Percentiles rank a stretch among this genome's conserved stretches.
These are phyloP conservation scores for Calonectris borealis DNA, from an alignment of 2,113 vertebrate species.

Conservation along the genomic window DNA sequence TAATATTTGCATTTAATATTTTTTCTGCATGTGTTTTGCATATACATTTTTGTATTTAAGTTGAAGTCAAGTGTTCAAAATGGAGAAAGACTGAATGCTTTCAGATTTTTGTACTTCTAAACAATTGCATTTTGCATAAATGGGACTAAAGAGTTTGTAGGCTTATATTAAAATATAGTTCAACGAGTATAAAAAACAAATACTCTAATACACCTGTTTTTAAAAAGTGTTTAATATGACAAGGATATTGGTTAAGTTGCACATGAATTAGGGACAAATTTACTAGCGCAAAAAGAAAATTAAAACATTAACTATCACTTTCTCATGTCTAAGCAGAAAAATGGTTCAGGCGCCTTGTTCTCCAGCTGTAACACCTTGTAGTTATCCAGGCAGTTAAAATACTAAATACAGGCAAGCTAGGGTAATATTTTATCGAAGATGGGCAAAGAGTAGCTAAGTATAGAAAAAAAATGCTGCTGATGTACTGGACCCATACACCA, in stretches of 20 bases:
- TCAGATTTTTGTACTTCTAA: constrained; percentile 13
- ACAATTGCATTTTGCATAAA: neutral
- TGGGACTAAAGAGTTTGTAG: neutral
- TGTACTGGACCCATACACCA: neutral
- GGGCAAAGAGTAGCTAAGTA: neutral
- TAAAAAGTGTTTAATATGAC: neutral
- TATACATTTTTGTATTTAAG: constrained; percentile 11
- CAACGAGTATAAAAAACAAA: neutral
- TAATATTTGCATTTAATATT: neutral
- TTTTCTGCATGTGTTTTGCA: neutral
- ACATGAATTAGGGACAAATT: neutral
- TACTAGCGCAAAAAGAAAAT: neutral
- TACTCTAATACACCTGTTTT: neutral
- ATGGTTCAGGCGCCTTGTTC: neutral
- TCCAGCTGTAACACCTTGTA: neutral
- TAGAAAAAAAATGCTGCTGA: neutral
- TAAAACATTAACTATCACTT: neutral
- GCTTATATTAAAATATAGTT: neutral
- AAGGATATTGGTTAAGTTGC: neutral
- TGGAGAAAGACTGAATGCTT: neutral
- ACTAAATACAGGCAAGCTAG: neutral
- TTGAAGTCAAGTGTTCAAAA: neutral
- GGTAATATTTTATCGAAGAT: neutral
- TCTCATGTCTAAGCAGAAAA: neutral
- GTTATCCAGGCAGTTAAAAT: neutral